Evolutionary conservation across 2,888 invertebrate genomes (phyloP), one percentile per base, ranked within the genome.

Genomic region (Monochamus alternatus): DNA sequence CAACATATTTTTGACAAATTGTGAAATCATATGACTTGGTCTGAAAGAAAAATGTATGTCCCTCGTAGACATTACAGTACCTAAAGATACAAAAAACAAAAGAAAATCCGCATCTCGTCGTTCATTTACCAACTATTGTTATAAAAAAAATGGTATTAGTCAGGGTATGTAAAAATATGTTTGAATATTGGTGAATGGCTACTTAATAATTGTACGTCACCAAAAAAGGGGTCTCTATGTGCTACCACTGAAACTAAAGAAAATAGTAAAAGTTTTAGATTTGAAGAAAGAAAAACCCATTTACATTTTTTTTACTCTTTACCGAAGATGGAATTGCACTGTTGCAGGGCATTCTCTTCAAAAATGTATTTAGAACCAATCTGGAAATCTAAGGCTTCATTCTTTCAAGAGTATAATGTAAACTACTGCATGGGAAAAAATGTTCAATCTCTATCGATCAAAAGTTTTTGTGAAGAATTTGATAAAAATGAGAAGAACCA

Each of bases 301-400:
- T 47, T 62, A 59, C n/a, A 14, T 31, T 5, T 64, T 64, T 72
- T 72, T 30, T 2, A 72, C 30, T 14, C 47, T 10, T 38, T 64
- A 5, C 72, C 72, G 9, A 72, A 63, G 14, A 63, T 72, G 47
- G 72, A 72, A 31, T 64, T 64, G 5, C 64, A 72, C 31, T 72
- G 64, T 51, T 72, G 72, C 31, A 64, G 72, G 31, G 43, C 63
- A 9, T 51, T 52, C 12, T 38, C 64, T 32, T 7, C 30, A 30
- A 72, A 72, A 52, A 9, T 64, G 31, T 72, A 72, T 72, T 38
- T 72, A n/a, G 63, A 64, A 32, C 72, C 63, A 47, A 64, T 59
- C n/a, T 72, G 72, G 72, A 30, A 22, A 3, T 44, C 64, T 12
- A 64, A 63, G n/a, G 5, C 5, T 14, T 4, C 10, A 5, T 31